Evolutionary conservation across 2,797 vertebrate genomes (phyloP), one percentile per base, ranked within the genome.

Genomic region (Arrhamphus sclerolepis): DNA sequence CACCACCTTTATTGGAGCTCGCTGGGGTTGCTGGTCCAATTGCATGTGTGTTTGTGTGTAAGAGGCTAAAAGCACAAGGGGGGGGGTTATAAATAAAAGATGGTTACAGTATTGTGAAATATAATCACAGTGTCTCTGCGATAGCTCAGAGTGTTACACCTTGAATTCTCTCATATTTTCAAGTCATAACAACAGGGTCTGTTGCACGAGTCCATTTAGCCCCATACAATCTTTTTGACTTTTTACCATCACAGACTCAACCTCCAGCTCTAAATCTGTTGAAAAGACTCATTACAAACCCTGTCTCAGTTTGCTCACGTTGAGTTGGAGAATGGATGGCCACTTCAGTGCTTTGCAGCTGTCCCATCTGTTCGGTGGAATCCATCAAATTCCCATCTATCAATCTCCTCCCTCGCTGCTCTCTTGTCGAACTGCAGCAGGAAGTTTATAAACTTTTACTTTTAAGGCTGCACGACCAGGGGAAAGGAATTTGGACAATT

Each of bases 291-390:
- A 54, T 78, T 67, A 66, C 17, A 64, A 62, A 70, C 58, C 26
- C 48, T 56, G 61, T 57, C 70, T 74, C 41, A 2, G 54, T 29
- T 42, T 47, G 59, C 56, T 75, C 63, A 50, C 72, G 67, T n/a
- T 9, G 18, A 57, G 39, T 73, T 57, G 42, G 31, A 78, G 62
- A 66, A 80, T 80, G 75, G 70, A 80, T 54, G 46, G 40, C 70
- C 74, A 66, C 79, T 77, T 76, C 74, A 56, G 66, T 69, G 62
- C 55, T 70, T 55, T 59, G 67, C 85, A 85, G 79, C 82, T 80
- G 76, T 58, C 76, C 81, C 79, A 65, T 82, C 75, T 84, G 84
- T 49, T 85, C 59, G 2, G 46, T 2, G 29, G 47, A 62, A 85
- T 87, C 63, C 65, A 74, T 86, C 81, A 83, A 70, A 72, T 16